These are phyloP conservation scores for Columbina picui DNA, from an alignment of 2,113 vertebrate species.

Conservation along the genomic window DNA sequence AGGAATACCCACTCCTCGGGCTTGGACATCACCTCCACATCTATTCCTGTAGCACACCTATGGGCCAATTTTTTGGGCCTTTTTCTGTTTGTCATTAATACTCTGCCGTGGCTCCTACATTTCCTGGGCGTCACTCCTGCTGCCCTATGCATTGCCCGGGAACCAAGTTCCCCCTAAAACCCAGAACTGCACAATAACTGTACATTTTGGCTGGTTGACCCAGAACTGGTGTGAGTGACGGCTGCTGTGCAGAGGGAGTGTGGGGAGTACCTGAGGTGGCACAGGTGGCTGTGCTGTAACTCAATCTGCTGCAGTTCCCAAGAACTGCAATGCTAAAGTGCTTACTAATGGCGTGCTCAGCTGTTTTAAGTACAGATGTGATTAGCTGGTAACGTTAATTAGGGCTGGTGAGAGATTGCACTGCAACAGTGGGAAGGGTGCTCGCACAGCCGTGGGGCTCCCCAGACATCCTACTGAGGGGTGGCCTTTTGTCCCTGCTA, in stretches of 20 bases:
- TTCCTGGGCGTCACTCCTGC: not conserved
- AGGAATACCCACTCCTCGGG: not conserved
- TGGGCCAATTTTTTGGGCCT: rapidly evolving
- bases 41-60: not conserved
- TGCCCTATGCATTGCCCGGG: not conserved
- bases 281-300: not conserved
- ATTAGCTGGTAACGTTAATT: not conserved
- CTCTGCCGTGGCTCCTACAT: not conserved
- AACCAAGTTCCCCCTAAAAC: not conserved
- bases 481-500: not conserved
- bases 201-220: not conserved
- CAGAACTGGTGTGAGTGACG: rapidly evolving
- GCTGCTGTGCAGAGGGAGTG: not conserved
- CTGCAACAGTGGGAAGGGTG: rapidly evolving
- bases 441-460: not conserved
- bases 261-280: rapidly evolving
- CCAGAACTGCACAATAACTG: rapidly evolving
- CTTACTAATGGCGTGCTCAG: too few relatives aligned
- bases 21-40: rapidly evolving
- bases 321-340: not conserved
- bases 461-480: rapidly evolving
- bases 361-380: too few relatives aligned
- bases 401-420: not conserved
- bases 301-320: not conserved
- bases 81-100: not conserved